Evolutionary conservation across 2,888 invertebrate species (phyloP).

Genomic region (Tenthredo distinguenda): DNA sequence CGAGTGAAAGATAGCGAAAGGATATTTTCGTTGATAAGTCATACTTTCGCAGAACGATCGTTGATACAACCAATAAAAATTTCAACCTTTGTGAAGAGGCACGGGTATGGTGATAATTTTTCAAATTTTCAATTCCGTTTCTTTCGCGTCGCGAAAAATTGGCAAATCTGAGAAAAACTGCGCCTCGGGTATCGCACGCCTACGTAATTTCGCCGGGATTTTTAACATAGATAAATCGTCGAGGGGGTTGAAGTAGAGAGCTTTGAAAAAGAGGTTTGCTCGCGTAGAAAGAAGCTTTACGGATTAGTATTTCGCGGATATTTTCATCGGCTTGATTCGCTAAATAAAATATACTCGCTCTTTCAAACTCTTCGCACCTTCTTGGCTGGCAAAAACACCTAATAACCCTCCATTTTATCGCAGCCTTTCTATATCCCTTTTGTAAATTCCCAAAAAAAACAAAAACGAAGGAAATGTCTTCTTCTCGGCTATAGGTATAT

Average conservation of each 20-base stretch:
- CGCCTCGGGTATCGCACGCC: not conserved
- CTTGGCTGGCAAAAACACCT: conserved; percentile 29
- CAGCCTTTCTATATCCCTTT: conserved; percentile 24
- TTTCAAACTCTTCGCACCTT: not conserved
- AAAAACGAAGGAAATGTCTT: not conserved
- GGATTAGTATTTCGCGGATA: conserved; percentile 44
- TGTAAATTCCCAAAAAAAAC: conserved; percentile 32
- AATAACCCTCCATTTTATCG: conserved; percentile 51
- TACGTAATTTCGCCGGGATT: not conserved
- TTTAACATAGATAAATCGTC: not conserved
- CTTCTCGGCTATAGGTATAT: not conserved
- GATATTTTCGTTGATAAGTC: not conserved
- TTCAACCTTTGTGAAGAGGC: not conserved
- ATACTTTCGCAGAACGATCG: too few species aligned
- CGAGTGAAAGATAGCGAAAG: not conserved
- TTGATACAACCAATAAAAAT: not conserved
- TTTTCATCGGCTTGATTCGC: conserved; percentile 39
- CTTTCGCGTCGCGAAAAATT: not conserved
- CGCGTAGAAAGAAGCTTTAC: conserved; percentile 16
- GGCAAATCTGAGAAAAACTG: not conserved
- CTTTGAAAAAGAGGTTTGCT: not conserved
- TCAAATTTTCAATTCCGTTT: not conserved
- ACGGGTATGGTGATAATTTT: not conserved
- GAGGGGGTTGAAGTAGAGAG: not conserved
- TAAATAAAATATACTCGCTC: conserved; percentile 43